A percentile compares a stretch with the other conserved stretches of the same genome.
Evolutionary conservation across 2,113 vertebrate species (phyloP).

Genomic region (Phalacrocorax brasilianus): DNA sequence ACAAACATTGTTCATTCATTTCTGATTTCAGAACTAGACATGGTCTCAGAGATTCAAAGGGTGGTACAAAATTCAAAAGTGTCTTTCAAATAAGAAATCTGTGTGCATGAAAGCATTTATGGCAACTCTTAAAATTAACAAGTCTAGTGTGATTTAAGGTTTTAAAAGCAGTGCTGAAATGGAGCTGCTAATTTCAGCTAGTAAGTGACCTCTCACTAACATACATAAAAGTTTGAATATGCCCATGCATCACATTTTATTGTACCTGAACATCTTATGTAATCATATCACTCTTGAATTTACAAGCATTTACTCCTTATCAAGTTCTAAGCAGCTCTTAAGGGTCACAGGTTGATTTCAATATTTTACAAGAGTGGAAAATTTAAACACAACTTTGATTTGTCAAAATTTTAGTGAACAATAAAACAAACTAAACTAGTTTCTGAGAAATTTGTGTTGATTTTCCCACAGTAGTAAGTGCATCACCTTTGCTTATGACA

Average conservation of each 20-base stretch:
- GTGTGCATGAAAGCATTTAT: fast-evolving
- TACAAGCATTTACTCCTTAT: neutral
- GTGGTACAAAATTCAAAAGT: neutral
- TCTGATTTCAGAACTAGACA: neutral
- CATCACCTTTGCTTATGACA: neutral
- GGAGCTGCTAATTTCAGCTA: neutral
- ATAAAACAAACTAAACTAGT: neutral
- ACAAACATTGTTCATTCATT: neutral
- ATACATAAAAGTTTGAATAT: neutral
- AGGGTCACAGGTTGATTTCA: neutral
- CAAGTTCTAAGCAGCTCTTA: neutral
- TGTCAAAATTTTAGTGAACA: neutral
- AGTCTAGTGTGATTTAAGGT: neutral
- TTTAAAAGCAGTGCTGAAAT: neutral
- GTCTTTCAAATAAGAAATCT: neutral
- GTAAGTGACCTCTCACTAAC: neutral
- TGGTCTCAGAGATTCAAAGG: neutral
- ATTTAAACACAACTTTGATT: neutral
- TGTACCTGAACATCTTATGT: neutral
- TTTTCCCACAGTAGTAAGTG: neutral
- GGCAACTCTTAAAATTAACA: neutral
- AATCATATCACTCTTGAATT: neutral
- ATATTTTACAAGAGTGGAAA: neutral
- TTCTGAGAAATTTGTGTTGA: neutral
- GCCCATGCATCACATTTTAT: neutral